phyloP scores from a whole-genome alignment of 2,888 invertebrate species.

The Ophion slaviceki region DNA sequence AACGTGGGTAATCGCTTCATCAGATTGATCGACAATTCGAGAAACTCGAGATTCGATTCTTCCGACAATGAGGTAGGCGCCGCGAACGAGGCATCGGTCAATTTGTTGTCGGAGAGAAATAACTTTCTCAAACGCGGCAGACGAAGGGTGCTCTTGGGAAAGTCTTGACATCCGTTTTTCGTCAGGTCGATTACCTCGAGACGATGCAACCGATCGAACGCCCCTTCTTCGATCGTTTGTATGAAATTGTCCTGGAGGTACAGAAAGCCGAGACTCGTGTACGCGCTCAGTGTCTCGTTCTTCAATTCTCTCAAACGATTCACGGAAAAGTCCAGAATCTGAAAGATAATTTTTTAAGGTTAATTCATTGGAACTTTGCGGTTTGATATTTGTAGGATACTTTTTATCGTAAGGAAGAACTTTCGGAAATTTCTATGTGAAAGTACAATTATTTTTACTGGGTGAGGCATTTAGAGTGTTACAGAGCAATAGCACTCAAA shows the following conservation, averaged over 20 bases:
- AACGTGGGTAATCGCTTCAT: constrained; percentile 86
- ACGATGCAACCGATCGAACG: constrained; percentile 84
- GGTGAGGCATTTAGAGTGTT: too few species aligned
- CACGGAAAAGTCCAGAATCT: constrained; percentile 86
- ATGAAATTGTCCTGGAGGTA: constrained; percentile 87
- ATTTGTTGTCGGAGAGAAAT: constrained; percentile 85
- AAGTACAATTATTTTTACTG: too few species aligned
- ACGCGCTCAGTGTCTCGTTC: constrained; percentile 84
- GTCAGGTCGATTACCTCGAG: constrained; percentile 86
- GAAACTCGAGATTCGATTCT: constrained; percentile 85
- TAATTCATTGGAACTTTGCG: constrained; percentile 3
- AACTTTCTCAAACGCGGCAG: constrained; percentile 87
- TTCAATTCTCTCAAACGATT: constrained; percentile 85
- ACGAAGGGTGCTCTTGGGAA: constrained; percentile 85
- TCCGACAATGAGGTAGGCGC: constrained; percentile 74
- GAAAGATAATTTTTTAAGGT: constrained; percentile 70
- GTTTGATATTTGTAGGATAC: not conserved
- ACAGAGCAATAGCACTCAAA: too few species aligned
- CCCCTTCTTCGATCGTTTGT: constrained; percentile 85
- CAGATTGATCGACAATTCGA: constrained; percentile 87
- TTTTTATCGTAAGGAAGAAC: not conserved
- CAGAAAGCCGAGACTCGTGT: constrained; percentile 85
- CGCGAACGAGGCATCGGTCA: constrained; percentile 77
- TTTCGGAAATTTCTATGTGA: not conserved
- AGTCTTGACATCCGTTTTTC: constrained; percentile 84